These are phyloP conservation scores for Acanthurus leucopareius DNA, from an alignment of 2,797 vertebrate species.

Conservation along the genomic window DNA sequence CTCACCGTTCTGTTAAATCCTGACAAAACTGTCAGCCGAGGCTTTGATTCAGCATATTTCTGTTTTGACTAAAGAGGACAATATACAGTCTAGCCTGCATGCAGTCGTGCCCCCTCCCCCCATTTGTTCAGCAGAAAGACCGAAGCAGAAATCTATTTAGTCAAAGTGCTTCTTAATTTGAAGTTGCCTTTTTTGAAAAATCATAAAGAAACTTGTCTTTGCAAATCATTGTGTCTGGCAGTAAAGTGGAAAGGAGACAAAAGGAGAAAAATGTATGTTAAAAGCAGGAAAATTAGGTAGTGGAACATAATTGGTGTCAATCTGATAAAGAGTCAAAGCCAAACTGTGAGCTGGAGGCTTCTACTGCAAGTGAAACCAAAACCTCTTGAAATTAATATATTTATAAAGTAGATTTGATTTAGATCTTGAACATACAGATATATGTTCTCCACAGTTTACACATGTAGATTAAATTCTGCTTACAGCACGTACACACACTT, in stretches of 20 bases:
- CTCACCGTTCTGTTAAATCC: slow-evolving; percentile 1
- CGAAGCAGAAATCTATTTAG: background rate
- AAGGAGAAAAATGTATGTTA: no score
- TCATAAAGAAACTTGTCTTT: no score
- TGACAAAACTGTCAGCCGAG: background rate
- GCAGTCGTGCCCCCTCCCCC: background rate
- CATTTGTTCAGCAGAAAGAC: background rate
- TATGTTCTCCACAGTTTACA: background rate
- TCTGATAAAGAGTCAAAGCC: no score
- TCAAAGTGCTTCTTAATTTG: no score
- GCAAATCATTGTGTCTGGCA: no score
- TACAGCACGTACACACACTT: background rate
- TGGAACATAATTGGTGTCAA: no score
- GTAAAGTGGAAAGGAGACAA: no score
- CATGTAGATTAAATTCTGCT: background rate
- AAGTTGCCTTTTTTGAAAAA: no score
- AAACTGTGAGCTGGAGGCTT: background rate
- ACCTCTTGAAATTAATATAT: background rate
- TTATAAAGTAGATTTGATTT: background rate
- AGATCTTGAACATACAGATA: slow-evolving; percentile 11
- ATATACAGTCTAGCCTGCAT: background rate
- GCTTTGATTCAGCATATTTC: slow-evolving; percentile 5
- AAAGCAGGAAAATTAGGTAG: no score
- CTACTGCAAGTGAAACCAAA: background rate
- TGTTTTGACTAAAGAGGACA: slow-evolving; percentile 5